phyloP scores from a whole-genome alignment of 2,113 vertebrate species.

The Cheirogaleus medius region DNA sequence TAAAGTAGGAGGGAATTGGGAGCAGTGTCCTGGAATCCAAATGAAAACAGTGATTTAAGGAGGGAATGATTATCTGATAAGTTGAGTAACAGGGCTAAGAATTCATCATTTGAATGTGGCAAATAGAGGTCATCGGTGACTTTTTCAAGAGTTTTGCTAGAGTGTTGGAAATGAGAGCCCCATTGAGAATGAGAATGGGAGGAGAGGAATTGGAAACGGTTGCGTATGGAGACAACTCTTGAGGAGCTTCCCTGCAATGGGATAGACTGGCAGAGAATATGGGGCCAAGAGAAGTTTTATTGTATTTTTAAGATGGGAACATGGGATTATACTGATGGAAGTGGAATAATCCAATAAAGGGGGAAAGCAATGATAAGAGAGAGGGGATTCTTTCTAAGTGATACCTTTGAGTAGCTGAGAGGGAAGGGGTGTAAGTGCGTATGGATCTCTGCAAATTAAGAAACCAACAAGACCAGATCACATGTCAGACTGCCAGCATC shows the following conservation, averaged over 20 bases:
- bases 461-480: not conserved
- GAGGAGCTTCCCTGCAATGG: not conserved
- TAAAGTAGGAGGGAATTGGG: rapidly evolving
- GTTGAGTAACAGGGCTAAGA: not conserved
- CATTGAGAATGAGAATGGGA: not conserved
- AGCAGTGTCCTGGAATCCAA: not conserved
- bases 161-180: not conserved
- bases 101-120: not conserved
- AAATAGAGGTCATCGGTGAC: not conserved
- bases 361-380: not conserved
- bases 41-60: not conserved
- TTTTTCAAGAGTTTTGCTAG: not conserved
- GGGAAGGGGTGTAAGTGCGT: not conserved
- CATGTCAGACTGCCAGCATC: not conserved
- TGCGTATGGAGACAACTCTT: not conserved
- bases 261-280: not conserved
- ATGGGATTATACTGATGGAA: not conserved
- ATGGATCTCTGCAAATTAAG: not conserved
- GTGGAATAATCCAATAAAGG: not conserved
- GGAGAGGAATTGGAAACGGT: not conserved
- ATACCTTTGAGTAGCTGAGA: not conserved
- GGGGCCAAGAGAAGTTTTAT: not conserved
- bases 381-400: not conserved
- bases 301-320: not conserved
- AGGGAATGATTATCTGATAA: not conserved